Percentiles rank a stretch among this genome's conserved stretches.
Conservation (phyloP, 1,140 invertebrate genomes). For the Paracyclopina nana region DNA sequence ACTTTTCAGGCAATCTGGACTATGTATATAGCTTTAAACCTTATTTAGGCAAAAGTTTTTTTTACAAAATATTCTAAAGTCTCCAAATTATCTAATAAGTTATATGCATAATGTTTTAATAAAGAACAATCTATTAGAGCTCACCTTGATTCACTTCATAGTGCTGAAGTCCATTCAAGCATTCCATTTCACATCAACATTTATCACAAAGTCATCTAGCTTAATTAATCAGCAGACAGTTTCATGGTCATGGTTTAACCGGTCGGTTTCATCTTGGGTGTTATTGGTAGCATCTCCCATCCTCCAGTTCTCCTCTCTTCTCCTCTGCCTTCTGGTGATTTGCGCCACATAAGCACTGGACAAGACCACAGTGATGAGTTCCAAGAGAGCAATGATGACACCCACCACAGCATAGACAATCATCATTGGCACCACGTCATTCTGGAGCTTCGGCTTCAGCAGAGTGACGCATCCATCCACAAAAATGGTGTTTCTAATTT, state of each 20-base stretch:
- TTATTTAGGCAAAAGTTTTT: too few relatives aligned
- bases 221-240: neutral
- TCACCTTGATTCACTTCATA: too few relatives aligned
- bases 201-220: too few relatives aligned
- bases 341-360: constrained; percentile 15
- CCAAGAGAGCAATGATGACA: constrained; percentile 10
- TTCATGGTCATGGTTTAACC: neutral
- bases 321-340: constrained; percentile 3
- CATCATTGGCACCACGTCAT: constrained; percentile 14
- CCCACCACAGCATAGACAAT: constrained; percentile 15
- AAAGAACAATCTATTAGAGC: too few relatives aligned
- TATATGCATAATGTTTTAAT: too few relatives aligned
- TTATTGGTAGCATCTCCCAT: neutral
- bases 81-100: too few relatives aligned
- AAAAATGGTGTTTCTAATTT: constrained; percentile 11
- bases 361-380: constrained; percentile 14
- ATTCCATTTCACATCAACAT: too few relatives aligned
- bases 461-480: constrained; percentile 10
- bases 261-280: neutral
- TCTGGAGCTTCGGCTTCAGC: constrained; percentile 11
- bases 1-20: too few relatives aligned
- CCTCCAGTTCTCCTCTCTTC: constrained; percentile 4
- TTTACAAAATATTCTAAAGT: too few relatives aligned
- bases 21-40: too few relatives aligned
- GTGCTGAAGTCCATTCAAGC: too few relatives aligned